A percentile compares a stretch with the other conserved stretches of the same genome.
Conservation (phyloP, 2,113 vertebrate genomes). For the Atrichornis clamosus region DNA sequence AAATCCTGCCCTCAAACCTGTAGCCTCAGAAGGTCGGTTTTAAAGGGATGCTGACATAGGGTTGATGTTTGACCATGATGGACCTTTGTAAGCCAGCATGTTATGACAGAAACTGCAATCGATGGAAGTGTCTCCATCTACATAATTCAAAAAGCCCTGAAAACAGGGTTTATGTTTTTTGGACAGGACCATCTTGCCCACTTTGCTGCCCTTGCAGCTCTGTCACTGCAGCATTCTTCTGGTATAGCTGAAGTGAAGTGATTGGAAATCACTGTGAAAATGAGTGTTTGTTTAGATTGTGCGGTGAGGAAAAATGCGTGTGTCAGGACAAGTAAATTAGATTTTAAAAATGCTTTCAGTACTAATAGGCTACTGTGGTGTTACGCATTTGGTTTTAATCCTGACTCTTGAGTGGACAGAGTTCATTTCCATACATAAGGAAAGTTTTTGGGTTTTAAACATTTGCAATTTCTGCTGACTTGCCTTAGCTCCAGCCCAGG, state of each 20-base stretch:
- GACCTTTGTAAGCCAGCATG: not conserved
- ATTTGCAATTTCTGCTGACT: not conserved
- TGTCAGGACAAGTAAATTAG: not conserved
- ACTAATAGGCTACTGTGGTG: not conserved
- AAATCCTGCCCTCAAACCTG: conserved; percentile 16
- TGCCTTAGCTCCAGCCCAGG: not conserved
- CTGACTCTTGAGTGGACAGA: not conserved
- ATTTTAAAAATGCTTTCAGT: not conserved
- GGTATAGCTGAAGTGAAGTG: not conserved
- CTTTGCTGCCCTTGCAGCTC: not conserved
- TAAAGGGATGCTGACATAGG: not conserved
- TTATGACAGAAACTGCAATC: not conserved
- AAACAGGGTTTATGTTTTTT: not conserved
- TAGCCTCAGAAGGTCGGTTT: not conserved
- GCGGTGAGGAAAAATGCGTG: not conserved
- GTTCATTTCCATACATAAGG: not conserved
- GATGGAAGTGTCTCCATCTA: not conserved
- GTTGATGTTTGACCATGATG: not conserved
- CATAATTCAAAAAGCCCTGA: not conserved
- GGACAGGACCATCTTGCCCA: not conserved
- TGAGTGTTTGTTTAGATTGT: not conserved
- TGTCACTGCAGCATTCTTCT: not conserved
- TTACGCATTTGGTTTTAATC: conserved; percentile 27
- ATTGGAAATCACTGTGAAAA: conserved; percentile 7
- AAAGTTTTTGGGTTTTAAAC: not conserved